Percentiles rank a stretch among this genome's conserved stretches.
These are phyloP conservation scores for Anoplophora glabripennis DNA, from an alignment of 1,140 invertebrate genomes.

Conservation along the genomic window DNA sequence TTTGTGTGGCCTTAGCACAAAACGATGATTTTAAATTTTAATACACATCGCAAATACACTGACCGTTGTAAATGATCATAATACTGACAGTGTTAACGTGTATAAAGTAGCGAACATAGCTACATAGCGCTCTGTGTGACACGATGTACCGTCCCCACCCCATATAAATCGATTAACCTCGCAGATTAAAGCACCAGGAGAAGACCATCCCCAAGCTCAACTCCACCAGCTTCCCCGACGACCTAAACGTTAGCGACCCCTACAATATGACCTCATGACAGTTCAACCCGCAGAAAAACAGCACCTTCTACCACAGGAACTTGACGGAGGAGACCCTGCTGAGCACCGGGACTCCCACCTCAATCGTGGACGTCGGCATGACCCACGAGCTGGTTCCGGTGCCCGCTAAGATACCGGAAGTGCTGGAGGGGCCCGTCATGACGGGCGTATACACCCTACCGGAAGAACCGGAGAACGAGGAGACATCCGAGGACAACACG, in stretches of 20 bases:
- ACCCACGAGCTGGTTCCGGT: conserved; percentile 38
- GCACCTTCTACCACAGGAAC: conserved; percentile 60
- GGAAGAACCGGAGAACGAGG: conserved; percentile 63
- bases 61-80: too few relatives aligned
- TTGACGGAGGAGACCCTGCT: conserved; percentile 64
- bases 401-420: conserved; percentile 46
- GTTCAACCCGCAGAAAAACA: conserved; percentile 52
- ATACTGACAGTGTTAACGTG: too few relatives aligned
- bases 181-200: conserved; percentile 58
- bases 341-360: conserved; percentile 55
- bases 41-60: too few relatives aligned
- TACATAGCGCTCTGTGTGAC: too few relatives aligned
- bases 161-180: background rate
- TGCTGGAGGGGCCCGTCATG: conserved; percentile 47
- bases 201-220: conserved; percentile 47
- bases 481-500: conserved; percentile 58
- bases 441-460: conserved; percentile 62
- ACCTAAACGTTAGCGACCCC: conserved; percentile 55
- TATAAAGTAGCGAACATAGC: too few relatives aligned
- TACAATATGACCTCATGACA: conserved; percentile 65
- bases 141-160: too few relatives aligned
- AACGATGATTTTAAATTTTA: too few relatives aligned
- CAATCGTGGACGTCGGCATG: conserved; percentile 49
- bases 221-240: conserved; percentile 53
- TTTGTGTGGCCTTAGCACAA: too few relatives aligned